phyloP scores from a whole-genome alignment of 2,888 invertebrate genomes.

The Eremobia ochroleuca region DNA sequence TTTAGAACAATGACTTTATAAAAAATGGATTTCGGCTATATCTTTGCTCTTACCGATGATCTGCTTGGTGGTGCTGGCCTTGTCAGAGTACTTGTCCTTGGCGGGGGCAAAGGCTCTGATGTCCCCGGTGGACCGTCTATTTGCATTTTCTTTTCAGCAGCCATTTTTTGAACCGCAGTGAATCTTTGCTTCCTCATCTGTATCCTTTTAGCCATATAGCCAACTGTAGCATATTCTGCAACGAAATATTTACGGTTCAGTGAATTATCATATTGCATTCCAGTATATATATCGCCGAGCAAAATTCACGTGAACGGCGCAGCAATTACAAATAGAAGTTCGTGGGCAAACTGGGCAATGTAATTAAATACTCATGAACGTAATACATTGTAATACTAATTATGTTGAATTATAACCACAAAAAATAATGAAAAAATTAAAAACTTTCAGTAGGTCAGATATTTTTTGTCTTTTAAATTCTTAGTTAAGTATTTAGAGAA shows the following conservation, averaged over 20 bases:
- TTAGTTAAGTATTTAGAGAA: neutral
- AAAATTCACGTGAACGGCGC: constrained; percentile 31
- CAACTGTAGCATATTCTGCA: constrained; percentile 99
- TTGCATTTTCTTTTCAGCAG: constrained; percentile 96
- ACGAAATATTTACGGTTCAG: constrained; percentile 61
- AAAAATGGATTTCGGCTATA: neutral
- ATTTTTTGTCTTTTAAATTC: neutral
- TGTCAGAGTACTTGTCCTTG: constrained; percentile 93
- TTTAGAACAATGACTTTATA: neutral
- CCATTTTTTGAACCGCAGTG: constrained; percentile 96
- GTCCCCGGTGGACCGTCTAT: constrained; percentile 94
- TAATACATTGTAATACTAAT: constrained; percentile 3
- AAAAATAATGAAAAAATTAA: neutral
- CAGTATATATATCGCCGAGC: constrained; percentile 52
- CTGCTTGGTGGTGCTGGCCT: constrained; percentile 86
- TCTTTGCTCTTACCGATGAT: constrained; percentile 78
- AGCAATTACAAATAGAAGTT: constrained; percentile 21
- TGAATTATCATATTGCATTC: constrained; percentile 18
- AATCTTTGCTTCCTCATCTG: constrained; percentile 98
- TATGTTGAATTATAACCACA: neutral
- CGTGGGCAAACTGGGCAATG: neutral
- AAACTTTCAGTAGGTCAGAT: neutral
- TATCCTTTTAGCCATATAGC: constrained; percentile 99
- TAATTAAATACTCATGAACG: constrained; percentile 14
- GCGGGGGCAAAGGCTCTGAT: constrained; percentile 91